These are phyloP conservation scores for Lepidotrigona ventralis DNA, from an alignment of 1,140 invertebrate genomes.

Conservation along the genomic window DNA sequence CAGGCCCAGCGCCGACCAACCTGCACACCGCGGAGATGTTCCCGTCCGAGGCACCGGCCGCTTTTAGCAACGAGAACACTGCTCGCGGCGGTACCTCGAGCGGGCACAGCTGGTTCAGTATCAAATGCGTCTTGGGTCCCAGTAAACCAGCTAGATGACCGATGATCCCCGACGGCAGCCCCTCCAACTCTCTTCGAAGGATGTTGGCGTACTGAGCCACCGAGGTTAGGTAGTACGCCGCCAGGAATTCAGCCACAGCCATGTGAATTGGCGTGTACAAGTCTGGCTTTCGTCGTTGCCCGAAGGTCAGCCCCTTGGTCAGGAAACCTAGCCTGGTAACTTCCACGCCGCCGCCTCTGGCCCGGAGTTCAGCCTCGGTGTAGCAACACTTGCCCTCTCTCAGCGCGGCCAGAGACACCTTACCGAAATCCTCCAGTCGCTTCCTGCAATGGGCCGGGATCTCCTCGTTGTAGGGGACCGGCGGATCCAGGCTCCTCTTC, in stretches of 20 bases:
- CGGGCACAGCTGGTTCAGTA: slow-evolving; percentile 79
- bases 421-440: slow-evolving; percentile 80
- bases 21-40: slow-evolving; percentile 80
- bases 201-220: slow-evolving; percentile 80
- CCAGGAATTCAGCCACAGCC: slow-evolving; percentile 80
- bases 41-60: slow-evolving; percentile 78
- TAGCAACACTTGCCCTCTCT: slow-evolving; percentile 78
- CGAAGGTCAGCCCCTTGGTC: slow-evolving; percentile 74
- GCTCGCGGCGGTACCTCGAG: slow-evolving; percentile 79
- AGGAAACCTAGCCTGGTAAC: slow-evolving; percentile 78
- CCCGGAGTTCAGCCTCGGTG: slow-evolving; percentile 77
- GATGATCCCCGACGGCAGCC: slow-evolving; percentile 77
- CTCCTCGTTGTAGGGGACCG: slow-evolving; percentile 70
- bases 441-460: slow-evolving; percentile 79
- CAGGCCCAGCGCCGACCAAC: slow-evolving; percentile 74
- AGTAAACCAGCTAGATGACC: slow-evolving; percentile 79
- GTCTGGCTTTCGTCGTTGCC: slow-evolving; percentile 70
- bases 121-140: slow-evolving; percentile 78
- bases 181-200: slow-evolving; percentile 80
- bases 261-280: slow-evolving; percentile 80
- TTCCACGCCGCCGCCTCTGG: slow-evolving; percentile 73
- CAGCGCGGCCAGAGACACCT: slow-evolving; percentile 77
- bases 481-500: slow-evolving; percentile 72
- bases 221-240: slow-evolving; percentile 81
- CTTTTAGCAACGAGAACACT: slow-evolving; percentile 79